Base-by-base conservation (phyloP, 2,797 vertebrate species). In the Micromesistius poutassou region DNA sequence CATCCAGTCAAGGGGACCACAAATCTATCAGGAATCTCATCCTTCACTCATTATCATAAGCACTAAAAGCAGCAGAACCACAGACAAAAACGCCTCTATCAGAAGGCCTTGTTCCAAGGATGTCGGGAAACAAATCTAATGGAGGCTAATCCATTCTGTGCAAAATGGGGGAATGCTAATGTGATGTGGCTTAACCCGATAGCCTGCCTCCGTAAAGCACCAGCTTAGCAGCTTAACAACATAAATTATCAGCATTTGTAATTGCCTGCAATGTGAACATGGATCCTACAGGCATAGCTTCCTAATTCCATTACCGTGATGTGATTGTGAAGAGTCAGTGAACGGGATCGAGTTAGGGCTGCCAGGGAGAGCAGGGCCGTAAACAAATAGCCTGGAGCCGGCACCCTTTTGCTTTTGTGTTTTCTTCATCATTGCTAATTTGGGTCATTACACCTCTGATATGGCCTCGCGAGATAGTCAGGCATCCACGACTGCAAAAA, bases 311-410 rank as follows among this genome's bases (percentile, higher is more conserved):
- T 87, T 70, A 87, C 83, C 78, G 75, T 62, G 33, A 7, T 82
- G 78, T 75, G 50, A 68, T 55, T 25, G 36, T 72, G 78, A 73
- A 71, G 77, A 76, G 73, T 55, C 74, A 30, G 9, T 16, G 35
- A 35, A 68, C 55, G 25, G 77, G 78, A 87, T 70, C 85, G 75
- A 74, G 81, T 87, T 84, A 79, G 38, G 71, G 77, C 74, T 71
- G 75, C 77, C 75, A 55, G 68, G 30, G 22, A 79, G 76, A 4
- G 50, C 71, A 78, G 78, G 81, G 74, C 74, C 76, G 71, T 46
- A 79, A 82, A 82, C 82, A 87, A 87, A 84, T 77, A 78, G 78
- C 82, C 72, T 68, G 66, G 46, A 84, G 86, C 77, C 75, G 72
- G 38, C 76, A 72, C 33, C 33, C 19, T 42, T 75, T 73, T 76